Evolutionary conservation across 2,797 vertebrate genomes (phyloP).

Genomic region (Heliangelus exortis): DNA sequence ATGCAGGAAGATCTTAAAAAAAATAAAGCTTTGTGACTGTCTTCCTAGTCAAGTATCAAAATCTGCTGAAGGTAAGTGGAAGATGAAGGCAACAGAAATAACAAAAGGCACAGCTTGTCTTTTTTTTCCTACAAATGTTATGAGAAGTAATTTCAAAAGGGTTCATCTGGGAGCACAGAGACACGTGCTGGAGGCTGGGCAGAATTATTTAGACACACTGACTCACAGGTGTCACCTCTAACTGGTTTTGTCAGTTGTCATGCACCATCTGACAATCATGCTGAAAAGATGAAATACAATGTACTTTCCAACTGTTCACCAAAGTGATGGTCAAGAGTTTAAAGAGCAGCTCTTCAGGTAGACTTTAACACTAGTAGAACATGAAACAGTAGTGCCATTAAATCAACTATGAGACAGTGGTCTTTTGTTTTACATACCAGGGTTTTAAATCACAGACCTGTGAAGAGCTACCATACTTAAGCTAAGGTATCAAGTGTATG

Average conservation of each 20-base stretch:
- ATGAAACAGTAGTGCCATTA: not conserved
- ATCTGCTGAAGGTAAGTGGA: not conserved
- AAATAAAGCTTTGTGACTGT: not conserved
- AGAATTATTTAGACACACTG: not conserved
- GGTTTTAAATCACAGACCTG: not conserved
- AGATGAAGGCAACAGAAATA: not conserved
- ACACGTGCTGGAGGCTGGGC: not conserved
- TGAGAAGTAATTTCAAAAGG: not conserved
- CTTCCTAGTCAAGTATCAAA: not conserved
- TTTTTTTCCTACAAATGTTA: not conserved
- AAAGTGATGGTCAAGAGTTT: not conserved
- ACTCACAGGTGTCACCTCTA: conserved; percentile 52
- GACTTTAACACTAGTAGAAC: not conserved
- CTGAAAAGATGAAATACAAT: not conserved
- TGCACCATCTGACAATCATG: not conserved
- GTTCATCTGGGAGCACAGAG: not conserved
- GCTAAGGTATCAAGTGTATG: not conserved
- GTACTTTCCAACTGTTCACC: not conserved
- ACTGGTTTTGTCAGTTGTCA: conserved; percentile 30
- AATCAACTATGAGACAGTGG: not conserved
- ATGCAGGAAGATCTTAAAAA: not conserved
- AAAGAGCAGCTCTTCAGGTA: not conserved
- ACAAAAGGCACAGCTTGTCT: not conserved
- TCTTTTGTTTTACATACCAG: not conserved
- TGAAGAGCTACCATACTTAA: not conserved